Conservation (phyloP, 2,113 vertebrate genomes). For the Coturnix japonica region DNA sequence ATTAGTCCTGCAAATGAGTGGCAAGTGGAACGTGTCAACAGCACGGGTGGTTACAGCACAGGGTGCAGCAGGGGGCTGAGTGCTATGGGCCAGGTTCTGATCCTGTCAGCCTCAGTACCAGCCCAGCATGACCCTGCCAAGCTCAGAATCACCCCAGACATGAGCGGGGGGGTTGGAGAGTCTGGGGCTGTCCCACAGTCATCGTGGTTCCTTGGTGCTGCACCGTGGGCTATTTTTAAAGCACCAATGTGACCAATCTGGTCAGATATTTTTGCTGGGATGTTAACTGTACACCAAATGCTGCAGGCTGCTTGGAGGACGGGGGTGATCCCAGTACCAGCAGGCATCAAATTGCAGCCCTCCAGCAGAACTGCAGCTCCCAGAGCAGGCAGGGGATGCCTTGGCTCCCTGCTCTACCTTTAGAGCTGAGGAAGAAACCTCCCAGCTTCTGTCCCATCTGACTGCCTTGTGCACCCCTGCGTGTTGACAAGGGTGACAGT, state of each 20-base stretch:
- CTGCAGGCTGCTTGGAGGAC: constrained; percentile 19
- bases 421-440: constrained; percentile 55
- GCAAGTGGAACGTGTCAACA: constrained; percentile 71
- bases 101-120: background rate
- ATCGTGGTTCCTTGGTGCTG: background rate
- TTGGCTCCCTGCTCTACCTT: constrained; percentile 52
- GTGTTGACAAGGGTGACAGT: constrained; percentile 46
- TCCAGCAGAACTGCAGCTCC: constrained; percentile 39
- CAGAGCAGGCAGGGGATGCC: constrained; percentile 54
- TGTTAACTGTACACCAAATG: background rate
- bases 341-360: background rate
- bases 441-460: constrained; percentile 58
- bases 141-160: background rate
- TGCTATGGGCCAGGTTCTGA: constrained; percentile 23
- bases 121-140: background rate
- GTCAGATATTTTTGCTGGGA: background rate
- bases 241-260: background rate
- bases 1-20: constrained; percentile 73
- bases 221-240: constrained; percentile 29
- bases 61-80: constrained; percentile 40
- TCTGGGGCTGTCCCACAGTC: background rate
- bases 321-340: constrained; percentile 14
- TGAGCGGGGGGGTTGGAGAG: background rate
- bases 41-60: constrained; percentile 23
- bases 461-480: constrained; percentile 72